Evolutionary conservation across 1,140 invertebrate genomes (phyloP).

Genomic region (Solenopsis invicta): DNA sequence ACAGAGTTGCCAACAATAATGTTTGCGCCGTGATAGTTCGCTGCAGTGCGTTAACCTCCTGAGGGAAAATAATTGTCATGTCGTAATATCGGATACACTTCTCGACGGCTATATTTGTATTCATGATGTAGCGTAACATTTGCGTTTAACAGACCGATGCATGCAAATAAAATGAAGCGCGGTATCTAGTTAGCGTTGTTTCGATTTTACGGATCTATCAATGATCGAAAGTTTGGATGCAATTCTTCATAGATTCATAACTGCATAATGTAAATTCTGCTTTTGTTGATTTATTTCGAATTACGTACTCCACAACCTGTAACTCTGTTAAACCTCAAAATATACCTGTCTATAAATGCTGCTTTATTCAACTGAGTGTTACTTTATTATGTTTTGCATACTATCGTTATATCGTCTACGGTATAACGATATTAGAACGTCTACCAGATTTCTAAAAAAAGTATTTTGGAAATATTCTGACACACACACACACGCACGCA

Average conservation of each 20-base stretch:
- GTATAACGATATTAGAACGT: background rate
- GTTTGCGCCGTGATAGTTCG: background rate
- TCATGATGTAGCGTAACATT: background rate
- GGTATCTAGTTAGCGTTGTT: constrained; percentile 21
- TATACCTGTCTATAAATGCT: background rate
- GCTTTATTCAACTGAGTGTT: background rate
- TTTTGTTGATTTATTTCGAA: background rate
- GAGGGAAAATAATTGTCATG: constrained; percentile 5
- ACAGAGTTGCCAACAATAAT: background rate
- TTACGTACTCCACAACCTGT: background rate
- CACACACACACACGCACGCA: too few species aligned
- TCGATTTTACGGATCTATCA: constrained; percentile 16
- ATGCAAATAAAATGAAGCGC: background rate
- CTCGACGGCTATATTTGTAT: constrained; percentile 3
- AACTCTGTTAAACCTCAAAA: constrained; percentile 17
- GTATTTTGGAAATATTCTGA: background rate
- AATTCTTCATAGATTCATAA: background rate
- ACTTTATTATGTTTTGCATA: background rate
- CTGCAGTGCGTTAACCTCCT: background rate
- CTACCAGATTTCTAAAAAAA: background rate
- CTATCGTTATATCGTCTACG: background rate
- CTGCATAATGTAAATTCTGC: constrained; percentile 13
- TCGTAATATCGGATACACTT: background rate
- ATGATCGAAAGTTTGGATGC: constrained; percentile 12
- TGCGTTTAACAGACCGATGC: constrained; percentile 6